phyloP scores from a whole-genome alignment of 2,888 invertebrate genomes.

The Stegana nigrithorax region DNA sequence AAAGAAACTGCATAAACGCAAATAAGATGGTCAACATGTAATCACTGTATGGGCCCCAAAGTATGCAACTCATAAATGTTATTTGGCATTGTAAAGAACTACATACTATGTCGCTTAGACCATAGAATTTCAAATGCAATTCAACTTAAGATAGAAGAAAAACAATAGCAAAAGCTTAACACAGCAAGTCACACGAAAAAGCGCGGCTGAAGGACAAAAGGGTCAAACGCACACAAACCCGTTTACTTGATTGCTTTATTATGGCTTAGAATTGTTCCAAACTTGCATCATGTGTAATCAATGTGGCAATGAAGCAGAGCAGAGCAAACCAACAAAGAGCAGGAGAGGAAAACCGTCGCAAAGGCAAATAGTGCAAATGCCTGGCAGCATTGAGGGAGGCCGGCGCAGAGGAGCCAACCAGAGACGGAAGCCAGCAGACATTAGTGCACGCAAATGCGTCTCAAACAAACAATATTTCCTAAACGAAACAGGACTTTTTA shows the following conservation, averaged over 20 bases:
- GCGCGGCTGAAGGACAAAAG: too few relatives aligned
- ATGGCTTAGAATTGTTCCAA: too few relatives aligned
- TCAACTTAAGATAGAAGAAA: too few relatives aligned
- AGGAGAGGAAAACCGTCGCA: conserved; percentile 17
- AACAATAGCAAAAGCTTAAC: background rate
- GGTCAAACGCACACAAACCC: too few relatives aligned
- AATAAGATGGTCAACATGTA: too few relatives aligned
- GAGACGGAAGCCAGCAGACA: conserved; percentile 58
- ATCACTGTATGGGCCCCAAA: conserved; percentile 24
- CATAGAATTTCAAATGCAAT: too few relatives aligned
- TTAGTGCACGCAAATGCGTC: conserved; percentile 60
- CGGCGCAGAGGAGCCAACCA: conserved; percentile 23
- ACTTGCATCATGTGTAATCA: too few relatives aligned
- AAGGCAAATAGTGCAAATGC: too few relatives aligned
- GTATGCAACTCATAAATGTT: conserved; percentile 48
- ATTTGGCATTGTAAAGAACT: background rate
- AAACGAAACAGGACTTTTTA: conserved; percentile 47
- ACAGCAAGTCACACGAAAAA: too few relatives aligned
- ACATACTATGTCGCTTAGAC: too few relatives aligned
- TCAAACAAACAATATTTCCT: conserved; percentile 63
- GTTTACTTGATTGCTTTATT: too few relatives aligned
- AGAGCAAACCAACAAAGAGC: conserved; percentile 3
- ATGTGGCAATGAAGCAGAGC: conserved; percentile 10
- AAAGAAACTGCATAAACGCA: too few relatives aligned
- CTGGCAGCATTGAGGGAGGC: conserved; percentile 6